Evolutionary conservation across 2,797 vertebrate genomes (phyloP), one percentile per base, ranked within the genome.

Genomic region (Xiphorhynchus erythropygius): DNA sequence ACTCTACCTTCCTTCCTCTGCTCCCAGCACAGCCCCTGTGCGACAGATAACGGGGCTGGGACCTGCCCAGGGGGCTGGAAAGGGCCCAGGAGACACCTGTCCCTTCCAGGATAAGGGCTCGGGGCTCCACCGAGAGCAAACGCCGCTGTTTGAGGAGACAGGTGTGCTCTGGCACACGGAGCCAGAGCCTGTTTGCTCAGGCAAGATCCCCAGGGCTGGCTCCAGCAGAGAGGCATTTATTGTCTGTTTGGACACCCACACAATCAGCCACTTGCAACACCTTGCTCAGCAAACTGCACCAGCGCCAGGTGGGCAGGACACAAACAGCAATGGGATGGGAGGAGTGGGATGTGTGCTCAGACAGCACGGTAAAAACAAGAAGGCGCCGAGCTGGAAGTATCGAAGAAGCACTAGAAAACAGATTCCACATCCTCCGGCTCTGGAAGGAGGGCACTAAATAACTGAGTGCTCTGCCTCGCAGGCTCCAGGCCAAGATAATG

Each of bases 1-100:
- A 67, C 95, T 96, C 59, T 75, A 90, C 91, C 93, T 96, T 84
- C 96, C 94, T 96, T 97, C 92, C 96, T 94, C 73, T 74, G 92
- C 84, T 82, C 63, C 62, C 35, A 19, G 76, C 88, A 90, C 96
- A 60, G 35, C 85, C 84, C 82, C 42, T 19, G 60, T 90, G 94
- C 67, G 96, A 53, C 81, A 88, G 93, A 94, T 96, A 94, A 88
- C 52, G 8, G 56, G 35, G 71, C 46, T 0, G 18, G 60, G 32
- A 85, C 75, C 62, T 22, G 87, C 80, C 69, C 65, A 7, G 27
- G 55, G 32, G 63, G 83, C 76, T 64, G 69, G 5, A 41, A 50
- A 59, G 32, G 39, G 46, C 50, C 78, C 91, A 85, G 65, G 25
- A 93, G 92, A 89, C 90, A 95, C 93, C 89, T 93, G 96, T 41